Percentiles rank a stretch among this genome's conserved stretches.
phyloP scores from a whole-genome alignment of 1,140 invertebrate species.

The Zaprionus camerounensis region DNA sequence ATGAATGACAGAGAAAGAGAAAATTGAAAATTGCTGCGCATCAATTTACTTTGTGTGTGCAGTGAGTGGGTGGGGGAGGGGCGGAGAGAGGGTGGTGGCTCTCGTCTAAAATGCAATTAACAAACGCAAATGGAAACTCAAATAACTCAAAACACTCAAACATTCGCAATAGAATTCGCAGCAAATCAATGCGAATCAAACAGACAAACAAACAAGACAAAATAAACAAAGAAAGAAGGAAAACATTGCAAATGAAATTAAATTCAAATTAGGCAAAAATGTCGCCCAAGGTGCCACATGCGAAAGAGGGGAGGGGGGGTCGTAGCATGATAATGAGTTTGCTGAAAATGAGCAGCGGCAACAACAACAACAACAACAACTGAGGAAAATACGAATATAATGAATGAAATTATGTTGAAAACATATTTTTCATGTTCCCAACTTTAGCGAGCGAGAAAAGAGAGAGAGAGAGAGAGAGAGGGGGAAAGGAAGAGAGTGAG shows the following conservation, averaged over 20 bases:
- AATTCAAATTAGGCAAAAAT: constrained; percentile 74
- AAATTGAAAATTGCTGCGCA: constrained; percentile 11
- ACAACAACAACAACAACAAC: constrained; percentile 49
- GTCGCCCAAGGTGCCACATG: constrained; percentile 26
- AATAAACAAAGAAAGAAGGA: constrained; percentile 18
- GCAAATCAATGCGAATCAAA: constrained; percentile 41
- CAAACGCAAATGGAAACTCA: constrained; percentile 20
- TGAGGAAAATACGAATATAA: constrained; percentile 58
- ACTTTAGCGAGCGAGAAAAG: not conserved
- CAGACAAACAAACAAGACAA: constrained; percentile 1
- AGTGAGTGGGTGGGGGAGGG: too few relatives aligned
- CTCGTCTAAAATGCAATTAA: constrained; percentile 33
- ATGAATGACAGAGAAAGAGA: not conserved
- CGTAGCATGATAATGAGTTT: constrained; percentile 47
- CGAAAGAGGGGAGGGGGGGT: not conserved
- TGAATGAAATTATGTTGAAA: constrained; percentile 75
- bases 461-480: not conserved
- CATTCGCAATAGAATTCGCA: constrained; percentile 25
- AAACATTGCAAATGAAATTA: constrained; percentile 72
- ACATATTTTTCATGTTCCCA: constrained; percentile 59
- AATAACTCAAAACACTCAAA: constrained; percentile 13
- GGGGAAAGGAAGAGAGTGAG: not conserved
- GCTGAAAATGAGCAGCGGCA: constrained; percentile 57
- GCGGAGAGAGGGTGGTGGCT: too few relatives aligned
- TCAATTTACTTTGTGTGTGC: constrained; percentile 21